Conservation (phyloP, 2,113 vertebrate genomes). For the Apistogramma diplotaenia region DNA sequence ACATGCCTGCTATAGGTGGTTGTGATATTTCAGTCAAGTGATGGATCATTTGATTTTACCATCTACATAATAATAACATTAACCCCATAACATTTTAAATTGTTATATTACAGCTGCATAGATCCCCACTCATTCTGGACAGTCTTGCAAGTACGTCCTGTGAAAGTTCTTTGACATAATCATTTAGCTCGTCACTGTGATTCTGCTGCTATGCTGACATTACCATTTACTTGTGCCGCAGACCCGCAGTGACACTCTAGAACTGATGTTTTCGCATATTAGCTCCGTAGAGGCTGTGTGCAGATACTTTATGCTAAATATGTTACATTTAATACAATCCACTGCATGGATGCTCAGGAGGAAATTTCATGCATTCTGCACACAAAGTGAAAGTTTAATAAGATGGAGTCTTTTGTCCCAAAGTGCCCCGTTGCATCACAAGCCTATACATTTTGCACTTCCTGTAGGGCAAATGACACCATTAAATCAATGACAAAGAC, state of each 20-base stretch:
- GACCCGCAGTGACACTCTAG: background rate
- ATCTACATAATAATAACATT: background rate
- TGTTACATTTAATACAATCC: background rate
- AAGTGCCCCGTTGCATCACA: background rate
- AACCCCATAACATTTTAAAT: background rate
- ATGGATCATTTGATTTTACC: too few species aligned
- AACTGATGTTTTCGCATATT: background rate
- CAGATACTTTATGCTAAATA: background rate
- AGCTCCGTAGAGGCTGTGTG: too few species aligned
- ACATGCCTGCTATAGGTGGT: too few species aligned
- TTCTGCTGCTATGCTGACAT: background rate
- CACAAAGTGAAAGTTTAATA: constrained; percentile 1
- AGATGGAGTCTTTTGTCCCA: background rate
- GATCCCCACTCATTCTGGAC: background rate
- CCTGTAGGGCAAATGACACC: background rate
- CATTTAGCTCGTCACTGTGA: background rate
- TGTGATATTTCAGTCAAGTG: background rate
- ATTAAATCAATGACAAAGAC: constrained; percentile 23
- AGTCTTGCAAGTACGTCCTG: background rate
- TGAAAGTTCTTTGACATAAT: background rate
- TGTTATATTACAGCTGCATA: background rate
- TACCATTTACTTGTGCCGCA: background rate
- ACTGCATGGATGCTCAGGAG: background rate
- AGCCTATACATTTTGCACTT: background rate
- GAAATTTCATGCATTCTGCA: background rate